Evolutionary conservation across 2,797 vertebrate species (phyloP).

Genomic region (Phoeniculus purpureus): DNA sequence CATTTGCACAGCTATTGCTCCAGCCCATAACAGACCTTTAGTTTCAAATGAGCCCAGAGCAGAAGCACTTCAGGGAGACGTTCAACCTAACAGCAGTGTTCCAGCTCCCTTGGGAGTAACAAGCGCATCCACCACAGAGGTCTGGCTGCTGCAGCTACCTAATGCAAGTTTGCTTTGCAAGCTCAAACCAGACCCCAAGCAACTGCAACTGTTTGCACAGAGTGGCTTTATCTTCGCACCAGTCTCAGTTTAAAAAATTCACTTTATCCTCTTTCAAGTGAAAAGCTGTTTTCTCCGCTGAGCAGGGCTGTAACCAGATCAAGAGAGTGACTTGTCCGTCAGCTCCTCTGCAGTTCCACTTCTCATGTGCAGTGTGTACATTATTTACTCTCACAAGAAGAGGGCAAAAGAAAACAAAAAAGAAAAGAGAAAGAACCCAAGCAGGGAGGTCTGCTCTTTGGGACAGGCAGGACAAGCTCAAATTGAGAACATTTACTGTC

Average conservation of each 20-base stretch:
- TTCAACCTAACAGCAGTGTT: background rate
- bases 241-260: background rate
- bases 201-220: background rate
- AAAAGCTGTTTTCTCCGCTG: background rate
- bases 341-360: slow-evolving; percentile 63
- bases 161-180: background rate
- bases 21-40: background rate
- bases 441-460: background rate
- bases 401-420: background rate
- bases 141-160: background rate
- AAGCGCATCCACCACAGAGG: background rate
- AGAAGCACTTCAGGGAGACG: background rate
- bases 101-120: background rate
- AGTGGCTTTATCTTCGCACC: background rate
- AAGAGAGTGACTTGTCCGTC: slow-evolving; percentile 52
- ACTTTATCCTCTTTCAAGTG: background rate
- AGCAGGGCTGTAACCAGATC: slow-evolving; percentile 23
- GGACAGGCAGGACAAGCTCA: background rate
- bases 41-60: background rate
- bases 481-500: background rate
- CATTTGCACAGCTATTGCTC: background rate
- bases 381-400: slow-evolving; percentile 63
- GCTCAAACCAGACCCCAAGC: background rate
- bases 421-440: fast-evolving
- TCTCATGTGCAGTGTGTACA: slow-evolving; percentile 44